Base-by-base conservation (phyloP, 2,113 vertebrate species). In the Arothron firmamentum region DNA sequence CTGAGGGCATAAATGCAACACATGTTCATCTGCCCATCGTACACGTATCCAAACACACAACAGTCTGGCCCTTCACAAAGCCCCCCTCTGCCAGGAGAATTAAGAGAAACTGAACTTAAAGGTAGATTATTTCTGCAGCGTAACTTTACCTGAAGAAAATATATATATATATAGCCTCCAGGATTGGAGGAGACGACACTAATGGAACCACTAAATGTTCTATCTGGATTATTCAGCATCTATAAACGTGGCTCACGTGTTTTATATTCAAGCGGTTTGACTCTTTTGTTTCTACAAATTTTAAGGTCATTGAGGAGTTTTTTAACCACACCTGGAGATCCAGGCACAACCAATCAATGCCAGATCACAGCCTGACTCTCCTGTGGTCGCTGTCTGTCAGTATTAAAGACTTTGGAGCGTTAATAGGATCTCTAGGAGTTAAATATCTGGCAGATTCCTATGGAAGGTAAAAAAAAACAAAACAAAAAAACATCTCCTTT, bases 311-410 rank as follows among this genome's bases (percentile, higher is more conserved):
- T 2, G 88, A 91, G 21, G 81, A 90, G 69, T 92, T 93, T 74
- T 92, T 92, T 68, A 93, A 92, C 52, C 51, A 64, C 57, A 92
- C 91, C 46, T 92, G 90, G 92, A 86, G 53, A 64, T 75, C 69
- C 57, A 87, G 88, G 54, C 81, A 90, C 70, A 90, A 91, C 69
- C 70, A 88, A 51, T 82, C 88, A 9, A 87, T 92, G 45, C 75
- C 90, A 5, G 88, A 89, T 10, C 81, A 87, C 72, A 91, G 84
- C 65, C 82, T 92, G 58, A 90, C 88, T 16, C 80, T 92, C 6
- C 83, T 92, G 56, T 93, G 91, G 91, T 91, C 92, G 0, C 78
- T 92, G 45, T 91, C 91, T 1, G 91, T 93, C 82, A 92, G 91
- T 74, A 90, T 90, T 20, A 92, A 92, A 75, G 90, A 92, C 72